These are phyloP conservation scores for Thalassoma bifasciatum DNA, from an alignment of 2,113 vertebrate genomes.

Conservation along the genomic window DNA sequence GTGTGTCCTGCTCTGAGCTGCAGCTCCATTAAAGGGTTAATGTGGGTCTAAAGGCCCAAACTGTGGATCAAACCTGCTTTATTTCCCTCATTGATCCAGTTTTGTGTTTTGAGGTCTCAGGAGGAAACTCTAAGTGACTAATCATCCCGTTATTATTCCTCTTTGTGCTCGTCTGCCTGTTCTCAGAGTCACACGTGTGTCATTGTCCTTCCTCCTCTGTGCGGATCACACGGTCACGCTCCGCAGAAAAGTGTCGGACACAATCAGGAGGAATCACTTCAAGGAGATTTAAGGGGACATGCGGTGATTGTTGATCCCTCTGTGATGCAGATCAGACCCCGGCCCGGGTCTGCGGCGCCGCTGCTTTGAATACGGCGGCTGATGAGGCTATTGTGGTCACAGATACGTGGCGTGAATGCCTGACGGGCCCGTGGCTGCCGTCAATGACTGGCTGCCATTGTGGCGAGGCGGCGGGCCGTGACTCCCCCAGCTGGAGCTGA, in stretches of 20 bases:
- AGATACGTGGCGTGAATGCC: conserved; percentile 74
- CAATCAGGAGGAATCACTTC: conserved; percentile 62
- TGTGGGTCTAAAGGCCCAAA: background rate
- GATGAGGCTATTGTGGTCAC: conserved; percentile 74
- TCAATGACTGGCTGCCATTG: conserved; percentile 72
- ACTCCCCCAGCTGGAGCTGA: conserved; percentile 77
- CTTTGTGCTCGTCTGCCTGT: too few species aligned
- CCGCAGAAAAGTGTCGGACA: conserved; percentile 7
- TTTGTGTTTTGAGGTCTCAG: background rate
- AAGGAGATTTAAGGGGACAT: conserved; percentile 60
- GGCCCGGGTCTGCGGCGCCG: conserved; percentile 40
- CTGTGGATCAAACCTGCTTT: background rate
- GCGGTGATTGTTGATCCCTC: conserved; percentile 52
- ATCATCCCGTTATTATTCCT: too few species aligned
- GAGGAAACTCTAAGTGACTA: background rate
- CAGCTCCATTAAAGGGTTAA: conserved; percentile 9
- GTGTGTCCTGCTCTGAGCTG: background rate
- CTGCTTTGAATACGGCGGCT: conserved; percentile 66
- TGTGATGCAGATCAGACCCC: conserved; percentile 58
- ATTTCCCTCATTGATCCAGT: background rate
- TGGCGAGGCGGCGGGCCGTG: conserved; percentile 69
- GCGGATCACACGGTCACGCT: conserved; percentile 24
- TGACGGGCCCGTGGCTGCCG: conserved; percentile 44
- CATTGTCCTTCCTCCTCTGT: background rate
- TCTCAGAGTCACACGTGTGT: too few species aligned